Evolutionary conservation across 2,113 vertebrate genomes (phyloP).

Genomic region (Ictalurus punctatus): DNA sequence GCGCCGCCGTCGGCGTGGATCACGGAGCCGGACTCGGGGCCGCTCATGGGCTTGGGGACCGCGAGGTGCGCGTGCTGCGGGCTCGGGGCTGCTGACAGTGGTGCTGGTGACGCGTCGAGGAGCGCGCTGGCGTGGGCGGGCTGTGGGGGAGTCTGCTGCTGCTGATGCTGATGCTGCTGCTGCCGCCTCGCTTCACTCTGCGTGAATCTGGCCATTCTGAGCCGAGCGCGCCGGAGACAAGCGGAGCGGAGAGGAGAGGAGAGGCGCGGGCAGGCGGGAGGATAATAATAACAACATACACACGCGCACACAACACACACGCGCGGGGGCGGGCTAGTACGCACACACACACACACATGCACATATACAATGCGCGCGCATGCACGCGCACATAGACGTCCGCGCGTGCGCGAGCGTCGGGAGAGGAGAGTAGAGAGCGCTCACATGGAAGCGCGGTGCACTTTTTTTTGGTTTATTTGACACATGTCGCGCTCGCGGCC

Average conservation of each 20-base stretch:
- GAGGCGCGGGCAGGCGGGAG: constrained; percentile 61
- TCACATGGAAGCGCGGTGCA: constrained; percentile 40
- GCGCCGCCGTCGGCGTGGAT: constrained; percentile 73
- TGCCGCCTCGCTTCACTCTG: constrained; percentile 77
- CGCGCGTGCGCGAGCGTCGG: constrained; percentile 27
- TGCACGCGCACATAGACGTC: neutral
- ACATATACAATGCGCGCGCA: neutral
- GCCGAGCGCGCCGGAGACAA: constrained; percentile 64
- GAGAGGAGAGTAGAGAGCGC: constrained; percentile 13
- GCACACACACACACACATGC: neutral
- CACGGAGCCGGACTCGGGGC: constrained; percentile 72
- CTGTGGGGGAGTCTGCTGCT: constrained; percentile 49
- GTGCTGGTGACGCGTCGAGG: constrained; percentile 34
- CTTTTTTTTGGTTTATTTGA: constrained; percentile 37
- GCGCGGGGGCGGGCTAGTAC: constrained; percentile 9
- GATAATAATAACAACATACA: constrained; percentile 65
- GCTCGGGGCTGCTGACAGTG: constrained; percentile 57
- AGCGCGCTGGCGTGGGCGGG: constrained; percentile 60
- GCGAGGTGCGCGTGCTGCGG: constrained; percentile 68
- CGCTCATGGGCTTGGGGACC: constrained; percentile 80
- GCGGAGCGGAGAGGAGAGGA: constrained; percentile 58
- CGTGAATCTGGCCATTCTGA: constrained; percentile 80
- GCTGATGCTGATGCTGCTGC: constrained; percentile 35
- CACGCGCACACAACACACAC: constrained; percentile 43
- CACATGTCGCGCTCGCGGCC: constrained; percentile 32